Evolutionary conservation across 2,888 invertebrate species (phyloP), one percentile per base, ranked within the genome.

Genomic region (Embidobia sp.): DNA sequence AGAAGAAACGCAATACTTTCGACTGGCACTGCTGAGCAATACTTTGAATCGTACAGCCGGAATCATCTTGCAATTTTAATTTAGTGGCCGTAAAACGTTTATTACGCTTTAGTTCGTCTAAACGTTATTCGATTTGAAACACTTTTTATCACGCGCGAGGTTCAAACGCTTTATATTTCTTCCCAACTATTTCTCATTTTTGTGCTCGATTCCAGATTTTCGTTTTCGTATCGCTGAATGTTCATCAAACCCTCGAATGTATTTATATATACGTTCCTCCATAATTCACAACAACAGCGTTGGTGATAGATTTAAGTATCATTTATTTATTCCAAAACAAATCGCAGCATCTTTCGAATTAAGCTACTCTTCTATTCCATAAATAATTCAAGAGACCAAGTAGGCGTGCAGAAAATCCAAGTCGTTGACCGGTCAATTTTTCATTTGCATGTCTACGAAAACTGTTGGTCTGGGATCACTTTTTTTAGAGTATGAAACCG

Each of bases 61-160:
- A 27, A 44, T n/a, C 37, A 44, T 53, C 13, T 53, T 53, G 44
- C 44, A 44, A 53, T 66, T 42, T 53, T 53, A 44, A 66, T 66
- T 66, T 27, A 51, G 11, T 19, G 44, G 16, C 18, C 53, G 44
- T 53, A 26, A 44, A 51, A 46, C 31, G 40, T 53, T 51, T 42
- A 51, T 31, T 42, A 51, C 33, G 33, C 44, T 31, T 22, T 5
- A 44, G 15, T 59, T 59, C 22, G 22, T 59, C 31, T 22, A 33
- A 44, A 44, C 29, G 33, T 42, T 10, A 42, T 42, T 19, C 3
- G n/a, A 19, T 13, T 33, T 15, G 4, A 44, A 18, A 22, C 22
- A n/a, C 5, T 42, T 31, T 59, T 59, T 29, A 19, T 22, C 13
- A 59, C 44, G 31, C 31, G 2, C 29, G 18, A 7, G 40, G 3